Conservation (phyloP, 2,888 invertebrate genomes). For the Eremobia ochroleuca region DNA sequence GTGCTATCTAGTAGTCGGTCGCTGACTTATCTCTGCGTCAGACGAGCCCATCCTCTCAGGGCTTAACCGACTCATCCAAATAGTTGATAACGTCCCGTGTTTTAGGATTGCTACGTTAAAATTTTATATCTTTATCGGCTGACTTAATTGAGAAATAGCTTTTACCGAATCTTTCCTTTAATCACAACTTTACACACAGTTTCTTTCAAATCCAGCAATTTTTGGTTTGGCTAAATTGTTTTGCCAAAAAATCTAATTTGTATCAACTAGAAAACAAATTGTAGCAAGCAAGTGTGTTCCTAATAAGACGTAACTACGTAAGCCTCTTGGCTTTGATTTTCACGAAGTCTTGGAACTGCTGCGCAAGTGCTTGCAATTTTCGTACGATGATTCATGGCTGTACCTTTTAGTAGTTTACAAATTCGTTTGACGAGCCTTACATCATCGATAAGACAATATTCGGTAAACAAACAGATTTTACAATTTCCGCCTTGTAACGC, state of each 20-base stretch:
- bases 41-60: conserved; percentile 36
- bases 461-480: conserved; percentile 57
- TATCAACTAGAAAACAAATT: conserved; percentile 21
- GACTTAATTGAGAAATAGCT: neutral
- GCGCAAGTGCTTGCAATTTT: conserved; percentile 63
- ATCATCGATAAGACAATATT: conserved; percentile 66
- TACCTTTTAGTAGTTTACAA: conserved; percentile 61
- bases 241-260: conserved; percentile 8
- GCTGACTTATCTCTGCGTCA: conserved; percentile 45
- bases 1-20: conserved; percentile 13
- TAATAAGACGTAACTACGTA: conserved; percentile 12
- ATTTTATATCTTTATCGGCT: conserved; percentile 24
- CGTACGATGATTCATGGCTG: conserved; percentile 67
- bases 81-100: conserved; percentile 29
- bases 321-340: conserved; percentile 49
- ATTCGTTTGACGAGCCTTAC: conserved; percentile 64
- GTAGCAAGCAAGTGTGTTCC: conserved; percentile 6
- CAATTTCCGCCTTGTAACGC: conserved; percentile 29
- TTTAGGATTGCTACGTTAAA: neutral
- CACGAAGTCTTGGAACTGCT: conserved; percentile 53
- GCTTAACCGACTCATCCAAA: conserved; percentile 41
- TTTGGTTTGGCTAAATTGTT: neutral
- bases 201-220: neutral
- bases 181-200: neutral
- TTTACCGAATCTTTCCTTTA: conserved; percentile 6